phyloP scores from a whole-genome alignment of 2,888 invertebrate species.

The Polia nebulosa region DNA sequence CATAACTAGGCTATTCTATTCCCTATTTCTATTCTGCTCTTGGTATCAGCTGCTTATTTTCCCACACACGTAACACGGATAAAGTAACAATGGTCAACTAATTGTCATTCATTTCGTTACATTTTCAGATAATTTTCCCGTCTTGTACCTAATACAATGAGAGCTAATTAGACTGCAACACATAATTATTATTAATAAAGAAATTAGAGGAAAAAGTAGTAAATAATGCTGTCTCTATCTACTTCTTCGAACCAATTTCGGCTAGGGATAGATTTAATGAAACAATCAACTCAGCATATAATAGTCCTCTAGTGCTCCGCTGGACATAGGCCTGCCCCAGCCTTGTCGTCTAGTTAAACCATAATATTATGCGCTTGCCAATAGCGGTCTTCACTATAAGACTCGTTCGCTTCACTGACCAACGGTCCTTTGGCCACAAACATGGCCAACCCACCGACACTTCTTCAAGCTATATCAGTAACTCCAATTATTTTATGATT shows the following conservation, averaged over 20 bases:
- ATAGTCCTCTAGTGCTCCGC: neutral
- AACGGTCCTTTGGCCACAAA: neutral
- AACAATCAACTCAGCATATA: neutral
- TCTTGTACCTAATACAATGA: constrained; percentile 4
- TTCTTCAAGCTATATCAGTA: neutral
- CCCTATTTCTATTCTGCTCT: constrained; percentile 6
- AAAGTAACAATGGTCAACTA: constrained; percentile 43
- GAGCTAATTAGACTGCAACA: constrained; percentile 25
- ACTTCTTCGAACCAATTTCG: neutral
- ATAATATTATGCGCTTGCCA: neutral
- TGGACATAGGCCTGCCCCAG: neutral
- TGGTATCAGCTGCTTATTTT: constrained; percentile 30
- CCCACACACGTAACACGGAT: constrained; percentile 31
- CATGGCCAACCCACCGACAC: neutral
- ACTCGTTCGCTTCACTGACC: neutral
- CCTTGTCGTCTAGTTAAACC: neutral
- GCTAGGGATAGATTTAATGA: neutral
- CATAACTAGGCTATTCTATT: too few species aligned
- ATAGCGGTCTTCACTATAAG: too few species aligned
- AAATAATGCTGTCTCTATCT: neutral
- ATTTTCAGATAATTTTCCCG: constrained; percentile 12
- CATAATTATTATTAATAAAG: constrained; percentile 1
- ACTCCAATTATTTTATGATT: neutral
- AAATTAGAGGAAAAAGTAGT: neutral
- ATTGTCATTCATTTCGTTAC: constrained; percentile 46